These are phyloP conservation scores for Galaxea fascicularis DNA, from an alignment of 92 coral and sea anemone genomes.

Conservation along the genomic window DNA sequence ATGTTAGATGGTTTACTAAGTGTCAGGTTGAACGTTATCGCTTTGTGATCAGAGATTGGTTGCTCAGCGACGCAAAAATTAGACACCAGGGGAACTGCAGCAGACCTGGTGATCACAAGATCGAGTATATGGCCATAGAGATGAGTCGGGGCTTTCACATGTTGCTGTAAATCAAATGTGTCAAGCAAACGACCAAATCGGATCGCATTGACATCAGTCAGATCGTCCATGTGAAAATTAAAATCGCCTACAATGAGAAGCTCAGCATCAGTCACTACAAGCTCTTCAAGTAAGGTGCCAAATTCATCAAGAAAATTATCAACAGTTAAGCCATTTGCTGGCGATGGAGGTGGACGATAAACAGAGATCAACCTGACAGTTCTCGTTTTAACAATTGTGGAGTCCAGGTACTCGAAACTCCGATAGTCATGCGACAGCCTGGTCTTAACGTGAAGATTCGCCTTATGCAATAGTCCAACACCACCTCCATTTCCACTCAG, in stretches of 20 bases:
- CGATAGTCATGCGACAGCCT: slow-evolving; percentile 13
- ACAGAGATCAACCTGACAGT: slow-evolving; percentile 31
- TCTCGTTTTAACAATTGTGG: slow-evolving; percentile 31
- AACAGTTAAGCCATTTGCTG: slow-evolving; percentile 47
- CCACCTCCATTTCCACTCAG: slow-evolving; percentile 15
- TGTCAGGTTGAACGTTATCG: slow-evolving; percentile 42
- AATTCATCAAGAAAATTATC: slow-evolving; percentile 46
- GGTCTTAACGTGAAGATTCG: too few relatives aligned
- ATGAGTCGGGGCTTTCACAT: slow-evolving; percentile 40
- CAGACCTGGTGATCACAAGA: slow-evolving; percentile 47
- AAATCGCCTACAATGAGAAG: too few relatives aligned
- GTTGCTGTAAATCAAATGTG: slow-evolving; percentile 40
- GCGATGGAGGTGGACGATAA: slow-evolving; percentile 60
- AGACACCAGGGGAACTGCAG: too few relatives aligned
- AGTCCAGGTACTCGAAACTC: slow-evolving; percentile 50
- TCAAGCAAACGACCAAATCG: too few relatives aligned
- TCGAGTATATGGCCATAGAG: slow-evolving; percentile 44
- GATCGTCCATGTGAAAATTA: too few relatives aligned
- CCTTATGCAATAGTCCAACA: slow-evolving; percentile 11
- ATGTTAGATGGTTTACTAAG: slow-evolving; percentile 48
- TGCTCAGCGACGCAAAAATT: too few relatives aligned
- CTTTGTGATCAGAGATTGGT: too few relatives aligned
- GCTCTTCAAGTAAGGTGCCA: slow-evolving; percentile 49
- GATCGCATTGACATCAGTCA: too few relatives aligned
- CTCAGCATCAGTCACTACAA: slow-evolving; percentile 13